These are phyloP conservation scores for Frieseomelitta varia DNA, from an alignment of 1,140 invertebrate species.

Conservation along the genomic window DNA sequence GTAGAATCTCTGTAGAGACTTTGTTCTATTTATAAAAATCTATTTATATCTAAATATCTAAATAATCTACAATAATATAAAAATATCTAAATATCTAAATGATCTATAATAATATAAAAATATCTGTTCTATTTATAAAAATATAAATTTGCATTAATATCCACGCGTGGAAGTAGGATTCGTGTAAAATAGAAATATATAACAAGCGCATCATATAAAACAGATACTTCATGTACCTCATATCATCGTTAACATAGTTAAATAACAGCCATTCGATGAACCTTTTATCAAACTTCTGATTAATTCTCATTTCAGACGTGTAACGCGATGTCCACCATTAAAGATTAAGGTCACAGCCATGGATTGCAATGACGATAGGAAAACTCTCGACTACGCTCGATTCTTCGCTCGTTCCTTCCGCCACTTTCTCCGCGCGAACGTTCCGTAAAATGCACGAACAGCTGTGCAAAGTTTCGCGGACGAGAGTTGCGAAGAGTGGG, in stretches of 20 bases:
- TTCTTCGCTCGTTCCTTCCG: background rate
- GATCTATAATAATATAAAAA: too few species aligned
- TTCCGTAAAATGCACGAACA: conserved; percentile 5
- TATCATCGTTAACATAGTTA: background rate
- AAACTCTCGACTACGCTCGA: background rate
- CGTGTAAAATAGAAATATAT: too few species aligned
- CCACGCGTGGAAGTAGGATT: too few species aligned
- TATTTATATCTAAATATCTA: too few species aligned
- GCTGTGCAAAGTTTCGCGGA: conserved; percentile 24
- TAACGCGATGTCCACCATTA: too few species aligned
- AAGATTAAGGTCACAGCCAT: background rate
- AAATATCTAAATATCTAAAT: too few species aligned
- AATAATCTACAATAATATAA: too few species aligned
- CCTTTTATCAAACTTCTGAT: background rate
- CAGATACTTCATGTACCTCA: background rate
- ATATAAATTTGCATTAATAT: too few species aligned
- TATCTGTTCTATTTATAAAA: too few species aligned
- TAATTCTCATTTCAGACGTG: background rate
- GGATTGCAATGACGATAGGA: background rate
- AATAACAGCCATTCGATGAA: background rate
- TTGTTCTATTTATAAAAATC: too few species aligned
- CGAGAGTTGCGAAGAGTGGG: background rate
- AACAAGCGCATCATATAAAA: too few species aligned
- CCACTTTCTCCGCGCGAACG: conserved; percentile 18
- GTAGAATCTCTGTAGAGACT: too few species aligned